Conservation (phyloP, 2,113 vertebrate species). For the Butorides virescens region DNA sequence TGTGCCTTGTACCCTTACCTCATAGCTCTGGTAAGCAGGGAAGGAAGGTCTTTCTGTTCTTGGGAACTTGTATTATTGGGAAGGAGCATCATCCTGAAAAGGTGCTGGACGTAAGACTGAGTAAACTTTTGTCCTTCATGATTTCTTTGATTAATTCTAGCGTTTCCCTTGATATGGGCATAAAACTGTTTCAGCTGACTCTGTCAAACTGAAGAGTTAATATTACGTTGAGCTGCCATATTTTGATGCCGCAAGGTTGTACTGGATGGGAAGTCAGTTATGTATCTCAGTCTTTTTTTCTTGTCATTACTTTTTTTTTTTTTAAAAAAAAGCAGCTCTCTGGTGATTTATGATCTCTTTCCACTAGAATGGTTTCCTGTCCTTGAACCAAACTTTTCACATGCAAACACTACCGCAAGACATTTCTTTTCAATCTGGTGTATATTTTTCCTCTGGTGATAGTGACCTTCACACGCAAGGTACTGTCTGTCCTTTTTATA, state of each 20-base stretch:
- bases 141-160: not conserved
- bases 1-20: not conserved
- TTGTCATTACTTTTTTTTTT: not conserved
- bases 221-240: not conserved
- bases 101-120: not conserved
- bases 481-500: not conserved
- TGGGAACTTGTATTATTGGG: not conserved
- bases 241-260: not conserved
- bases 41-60: not conserved
- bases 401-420: not conserved
- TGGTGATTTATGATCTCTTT: slow-evolving; percentile 29
- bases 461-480: slow-evolving; percentile 36
- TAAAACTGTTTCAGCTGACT: not conserved
- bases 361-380: not conserved
- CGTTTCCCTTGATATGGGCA: not conserved
- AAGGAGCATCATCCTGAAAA: not conserved
- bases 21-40: not conserved
- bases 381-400: slow-evolving; percentile 26
- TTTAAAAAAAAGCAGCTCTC: not conserved
- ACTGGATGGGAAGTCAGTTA: not conserved
- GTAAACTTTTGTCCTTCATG: not conserved
- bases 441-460: not conserved
- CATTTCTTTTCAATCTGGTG: slow-evolving; percentile 1
- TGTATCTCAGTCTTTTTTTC: not conserved
- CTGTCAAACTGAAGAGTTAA: not conserved